These are phyloP conservation scores for Cryptoblepharus egeriae DNA, from an alignment of 2,797 vertebrate species.

Conservation along the genomic window DNA sequence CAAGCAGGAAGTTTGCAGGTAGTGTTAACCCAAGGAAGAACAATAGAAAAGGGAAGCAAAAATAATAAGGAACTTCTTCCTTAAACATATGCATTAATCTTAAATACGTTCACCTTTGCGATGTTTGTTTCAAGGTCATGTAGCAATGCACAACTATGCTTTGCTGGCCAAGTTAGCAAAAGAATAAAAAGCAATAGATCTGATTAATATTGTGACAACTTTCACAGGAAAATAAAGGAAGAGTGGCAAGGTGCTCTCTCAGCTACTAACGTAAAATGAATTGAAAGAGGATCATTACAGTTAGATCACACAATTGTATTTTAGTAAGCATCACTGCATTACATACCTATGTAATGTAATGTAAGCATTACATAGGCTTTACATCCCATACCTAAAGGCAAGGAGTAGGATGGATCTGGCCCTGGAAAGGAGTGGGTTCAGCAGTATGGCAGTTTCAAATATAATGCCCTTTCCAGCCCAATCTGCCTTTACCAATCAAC, in stretches of 20 bases:
- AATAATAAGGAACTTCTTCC: not conserved
- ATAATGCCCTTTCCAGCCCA: too few species aligned
- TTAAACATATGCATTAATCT: not conserved
- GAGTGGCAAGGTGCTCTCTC: not conserved
- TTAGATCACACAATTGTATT: not conserved
- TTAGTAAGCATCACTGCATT: not conserved
- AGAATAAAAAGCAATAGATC: not conserved
- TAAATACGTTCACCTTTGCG: not conserved
- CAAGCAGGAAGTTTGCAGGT: constrained; percentile 39
- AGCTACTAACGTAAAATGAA: not conserved
- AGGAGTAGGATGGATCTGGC: too few species aligned
- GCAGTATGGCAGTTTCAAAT: too few species aligned
- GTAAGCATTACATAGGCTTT: too few species aligned
- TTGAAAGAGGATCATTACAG: not conserved
- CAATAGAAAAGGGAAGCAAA: not conserved
- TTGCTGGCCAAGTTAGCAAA: not conserved
- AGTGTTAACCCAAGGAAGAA: constrained; percentile 20
- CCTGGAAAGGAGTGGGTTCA: too few species aligned
- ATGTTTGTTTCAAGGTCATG: constrained; percentile 20
- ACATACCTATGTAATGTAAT: too few species aligned
- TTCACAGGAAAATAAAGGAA: not conserved
- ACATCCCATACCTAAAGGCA: too few species aligned
- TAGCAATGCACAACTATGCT: not conserved
- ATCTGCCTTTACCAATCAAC: too few species aligned
- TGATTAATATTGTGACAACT: not conserved